A percentile compares a stretch with the other conserved stretches of the same genome.
Evolutionary conservation across 2,888 invertebrate genomes (phyloP).

Genomic region (Synergus itoensis): DNA sequence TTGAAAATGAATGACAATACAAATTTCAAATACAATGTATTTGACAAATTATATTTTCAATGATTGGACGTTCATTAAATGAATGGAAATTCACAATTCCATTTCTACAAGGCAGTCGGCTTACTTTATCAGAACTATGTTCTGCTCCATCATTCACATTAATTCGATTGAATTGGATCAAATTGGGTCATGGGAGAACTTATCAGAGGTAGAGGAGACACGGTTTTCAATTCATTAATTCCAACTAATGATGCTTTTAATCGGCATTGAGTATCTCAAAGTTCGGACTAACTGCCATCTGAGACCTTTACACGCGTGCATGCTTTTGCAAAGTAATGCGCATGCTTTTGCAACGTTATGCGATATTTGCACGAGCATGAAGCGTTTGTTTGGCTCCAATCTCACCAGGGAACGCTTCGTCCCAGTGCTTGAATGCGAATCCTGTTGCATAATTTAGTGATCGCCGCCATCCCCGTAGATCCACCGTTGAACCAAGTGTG

Average conservation of each 20-base stretch:
- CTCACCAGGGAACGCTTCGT: constrained; percentile 48
- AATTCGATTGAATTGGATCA: constrained; percentile 25
- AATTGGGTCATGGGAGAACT: neutral
- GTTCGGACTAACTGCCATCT: neutral
- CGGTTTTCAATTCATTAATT: constrained; percentile 39
- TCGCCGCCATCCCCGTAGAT: constrained; percentile 65
- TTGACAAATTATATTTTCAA: constrained; percentile 43
- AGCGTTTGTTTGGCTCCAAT: constrained; percentile 61
- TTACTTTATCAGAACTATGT: constrained; percentile 36
- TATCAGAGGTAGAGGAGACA: neutral
- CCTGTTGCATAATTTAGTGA: constrained; percentile 66
- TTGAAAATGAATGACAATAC: no score
- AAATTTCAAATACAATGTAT: no score
- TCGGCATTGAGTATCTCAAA: neutral
- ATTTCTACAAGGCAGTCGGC: neutral
- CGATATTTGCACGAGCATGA: constrained; percentile 48
- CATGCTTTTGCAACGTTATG: constrained; percentile 28
- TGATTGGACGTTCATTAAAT: constrained; percentile 42
- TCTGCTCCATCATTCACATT: constrained; percentile 19
- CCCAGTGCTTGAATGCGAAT: constrained; percentile 56
- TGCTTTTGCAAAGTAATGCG: constrained; percentile 31
- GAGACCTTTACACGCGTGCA: neutral
- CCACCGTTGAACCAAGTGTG: constrained; percentile 57
- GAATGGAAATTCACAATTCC: neutral
- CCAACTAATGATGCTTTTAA: neutral